These are phyloP conservation scores for Trachelus troglodyta DNA, from an alignment of 2,888 invertebrate genomes.

Conservation along the genomic window DNA sequence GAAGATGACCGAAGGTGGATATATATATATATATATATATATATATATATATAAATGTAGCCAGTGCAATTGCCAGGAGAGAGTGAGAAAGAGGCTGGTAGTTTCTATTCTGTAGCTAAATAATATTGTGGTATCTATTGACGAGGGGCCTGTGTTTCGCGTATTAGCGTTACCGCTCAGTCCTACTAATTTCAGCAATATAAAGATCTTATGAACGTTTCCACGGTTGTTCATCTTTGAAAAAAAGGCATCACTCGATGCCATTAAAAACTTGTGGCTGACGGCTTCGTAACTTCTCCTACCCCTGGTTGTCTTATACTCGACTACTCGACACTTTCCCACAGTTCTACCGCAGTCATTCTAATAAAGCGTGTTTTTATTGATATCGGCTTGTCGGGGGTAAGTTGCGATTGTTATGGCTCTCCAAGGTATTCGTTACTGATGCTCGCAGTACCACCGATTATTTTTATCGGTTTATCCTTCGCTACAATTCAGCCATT, in stretches of 20 bases:
- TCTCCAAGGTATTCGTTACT: constrained; percentile 20
- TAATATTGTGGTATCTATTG: neutral
- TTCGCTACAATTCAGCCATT: neutral
- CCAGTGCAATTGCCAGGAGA: neutral
- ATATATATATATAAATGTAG: no score
- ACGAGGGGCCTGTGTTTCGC: neutral
- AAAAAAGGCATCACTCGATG: neutral
- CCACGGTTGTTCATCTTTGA: neutral
- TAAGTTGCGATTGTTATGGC: constrained; percentile 18
- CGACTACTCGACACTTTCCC: constrained; percentile 12
- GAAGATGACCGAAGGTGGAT: constrained; percentile 14
- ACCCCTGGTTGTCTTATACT: neutral
- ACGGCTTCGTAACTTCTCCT: neutral
- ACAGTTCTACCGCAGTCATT: constrained; percentile 14
- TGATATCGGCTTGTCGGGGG: constrained; percentile 22
- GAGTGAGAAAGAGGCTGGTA: neutral
- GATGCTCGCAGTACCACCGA: constrained; percentile 12
- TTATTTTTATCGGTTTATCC: neutral
- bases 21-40: neutral
- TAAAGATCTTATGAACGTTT: neutral
- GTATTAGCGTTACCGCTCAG: neutral
- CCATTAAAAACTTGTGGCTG: neutral
- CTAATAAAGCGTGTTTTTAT: constrained; percentile 30
- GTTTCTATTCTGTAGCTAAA: neutral
- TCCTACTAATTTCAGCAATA: neutral